A percentile compares a stretch with the other conserved stretches of the same genome.
Evolutionary conservation across 2,797 vertebrate genomes (phyloP).

Genomic region (Melopsittacus undulatus): DNA sequence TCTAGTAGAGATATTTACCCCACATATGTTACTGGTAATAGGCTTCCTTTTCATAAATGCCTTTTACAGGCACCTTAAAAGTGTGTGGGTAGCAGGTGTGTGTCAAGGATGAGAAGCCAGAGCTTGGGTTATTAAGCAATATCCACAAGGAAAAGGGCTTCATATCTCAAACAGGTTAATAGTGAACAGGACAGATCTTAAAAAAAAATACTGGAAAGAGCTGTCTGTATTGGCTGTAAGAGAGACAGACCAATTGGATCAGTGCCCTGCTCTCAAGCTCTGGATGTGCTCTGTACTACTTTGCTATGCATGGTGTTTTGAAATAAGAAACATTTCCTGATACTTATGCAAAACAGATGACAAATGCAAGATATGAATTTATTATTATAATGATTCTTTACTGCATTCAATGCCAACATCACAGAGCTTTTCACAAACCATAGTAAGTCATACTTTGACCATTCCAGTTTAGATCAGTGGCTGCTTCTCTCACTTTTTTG

Average conservation of each 20-base stretch:
- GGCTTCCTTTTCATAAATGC: neutral
- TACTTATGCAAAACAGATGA: neutral
- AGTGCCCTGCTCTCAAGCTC: neutral
- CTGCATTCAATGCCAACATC: neutral
- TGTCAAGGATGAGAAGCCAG: neutral
- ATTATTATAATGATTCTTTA: neutral
- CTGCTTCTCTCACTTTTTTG: neutral
- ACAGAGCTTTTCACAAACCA: neutral
- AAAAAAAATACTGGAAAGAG: neutral
- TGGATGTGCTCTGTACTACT: neutral
- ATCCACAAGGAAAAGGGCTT: neutral
- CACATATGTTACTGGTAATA: neutral
- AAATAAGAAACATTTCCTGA: neutral
- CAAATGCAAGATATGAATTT: neutral
- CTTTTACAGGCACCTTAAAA: neutral
- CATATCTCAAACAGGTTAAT: neutral
- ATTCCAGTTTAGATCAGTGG: neutral
- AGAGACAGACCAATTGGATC: no score
- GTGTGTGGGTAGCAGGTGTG: neutral
- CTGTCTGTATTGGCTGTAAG: neutral
- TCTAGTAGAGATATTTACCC: neutral
- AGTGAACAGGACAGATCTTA: neutral
- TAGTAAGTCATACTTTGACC: neutral
- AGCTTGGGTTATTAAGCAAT: neutral
- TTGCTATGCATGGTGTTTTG: neutral